Conservation (phyloP, 2,113 vertebrate species). For the Cyprinodon variegatus region DNA sequence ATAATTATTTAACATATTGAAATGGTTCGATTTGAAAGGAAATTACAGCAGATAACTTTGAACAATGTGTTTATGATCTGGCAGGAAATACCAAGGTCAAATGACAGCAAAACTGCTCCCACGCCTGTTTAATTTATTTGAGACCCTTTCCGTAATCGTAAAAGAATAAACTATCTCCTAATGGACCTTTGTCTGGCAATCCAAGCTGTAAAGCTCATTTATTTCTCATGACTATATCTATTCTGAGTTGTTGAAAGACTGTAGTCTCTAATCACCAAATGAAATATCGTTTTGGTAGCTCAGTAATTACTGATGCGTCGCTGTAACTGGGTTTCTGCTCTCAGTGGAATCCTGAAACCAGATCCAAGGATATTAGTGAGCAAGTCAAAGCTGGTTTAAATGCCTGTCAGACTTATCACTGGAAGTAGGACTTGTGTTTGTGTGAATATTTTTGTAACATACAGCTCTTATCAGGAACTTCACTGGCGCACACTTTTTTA, state of each 20-base stretch:
- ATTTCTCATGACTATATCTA: slow-evolving; percentile 37
- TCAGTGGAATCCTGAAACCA: slow-evolving; percentile 56
- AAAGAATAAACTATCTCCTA: slow-evolving; percentile 22
- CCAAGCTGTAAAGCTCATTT: slow-evolving; percentile 34
- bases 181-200: slow-evolving; percentile 47
- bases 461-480: slow-evolving; percentile 10
- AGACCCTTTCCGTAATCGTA: background rate
- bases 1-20: background rate
- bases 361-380: slow-evolving; percentile 61
- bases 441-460: slow-evolving; percentile 14
- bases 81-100: slow-evolving; percentile 2
- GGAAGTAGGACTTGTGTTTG: background rate
- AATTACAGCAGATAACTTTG: background rate
- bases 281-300: slow-evolving; percentile 55
- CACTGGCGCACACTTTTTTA: slow-evolving; percentile 8
- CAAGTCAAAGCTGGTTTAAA: slow-evolving; percentile 44
- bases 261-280: slow-evolving; percentile 60
- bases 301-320: slow-evolving; percentile 68
- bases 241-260: slow-evolving; percentile 54
- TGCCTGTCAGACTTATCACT: slow-evolving; percentile 48
- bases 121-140: slow-evolving; percentile 8
- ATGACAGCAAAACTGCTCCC: background rate
- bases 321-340: slow-evolving; percentile 58
- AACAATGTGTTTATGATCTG: background rate
- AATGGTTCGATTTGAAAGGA: background rate